These are phyloP conservation scores for Chroicocephalus ridibundus DNA, from an alignment of 2,113 vertebrate genomes.

Conservation along the genomic window DNA sequence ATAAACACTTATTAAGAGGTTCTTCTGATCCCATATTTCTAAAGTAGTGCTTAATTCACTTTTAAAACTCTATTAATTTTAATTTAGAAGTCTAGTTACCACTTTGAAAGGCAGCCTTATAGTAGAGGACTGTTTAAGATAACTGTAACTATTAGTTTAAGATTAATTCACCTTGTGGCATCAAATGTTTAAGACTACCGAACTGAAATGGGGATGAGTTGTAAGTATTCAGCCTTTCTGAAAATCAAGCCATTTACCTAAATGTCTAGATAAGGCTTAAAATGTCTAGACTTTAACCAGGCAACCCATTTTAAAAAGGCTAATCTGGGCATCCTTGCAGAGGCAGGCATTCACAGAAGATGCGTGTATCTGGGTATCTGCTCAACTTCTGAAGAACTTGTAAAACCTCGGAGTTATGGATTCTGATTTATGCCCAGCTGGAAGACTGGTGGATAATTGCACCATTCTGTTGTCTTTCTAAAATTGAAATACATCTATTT, in stretches of 20 bases:
- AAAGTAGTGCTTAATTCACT: neutral
- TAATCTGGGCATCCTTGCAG: neutral
- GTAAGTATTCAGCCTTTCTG: neutral
- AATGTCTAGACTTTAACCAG: neutral
- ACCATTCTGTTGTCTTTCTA: slow-evolving; percentile 20
- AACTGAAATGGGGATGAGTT: neutral
- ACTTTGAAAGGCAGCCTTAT: neutral
- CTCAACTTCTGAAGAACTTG: neutral
- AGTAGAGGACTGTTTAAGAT: neutral
- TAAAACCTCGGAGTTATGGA: neutral
- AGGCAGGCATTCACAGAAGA: neutral
- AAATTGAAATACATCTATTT: slow-evolving; percentile 44
- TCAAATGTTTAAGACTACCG: neutral
- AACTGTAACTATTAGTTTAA: slow-evolving; percentile 12
- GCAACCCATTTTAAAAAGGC: neutral
- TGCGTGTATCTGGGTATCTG: accelerated
- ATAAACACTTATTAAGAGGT: neutral
- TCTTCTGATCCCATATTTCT: neutral
- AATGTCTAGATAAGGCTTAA: neutral
- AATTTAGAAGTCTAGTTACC: slow-evolving; percentile 14
- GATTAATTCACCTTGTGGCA: neutral
- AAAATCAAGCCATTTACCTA: neutral
- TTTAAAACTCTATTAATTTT: neutral
- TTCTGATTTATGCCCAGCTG: neutral
- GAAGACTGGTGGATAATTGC: slow-evolving; percentile 5